Base-by-base conservation (phyloP, 2,797 vertebrate species). In the Anas acuta region DNA sequence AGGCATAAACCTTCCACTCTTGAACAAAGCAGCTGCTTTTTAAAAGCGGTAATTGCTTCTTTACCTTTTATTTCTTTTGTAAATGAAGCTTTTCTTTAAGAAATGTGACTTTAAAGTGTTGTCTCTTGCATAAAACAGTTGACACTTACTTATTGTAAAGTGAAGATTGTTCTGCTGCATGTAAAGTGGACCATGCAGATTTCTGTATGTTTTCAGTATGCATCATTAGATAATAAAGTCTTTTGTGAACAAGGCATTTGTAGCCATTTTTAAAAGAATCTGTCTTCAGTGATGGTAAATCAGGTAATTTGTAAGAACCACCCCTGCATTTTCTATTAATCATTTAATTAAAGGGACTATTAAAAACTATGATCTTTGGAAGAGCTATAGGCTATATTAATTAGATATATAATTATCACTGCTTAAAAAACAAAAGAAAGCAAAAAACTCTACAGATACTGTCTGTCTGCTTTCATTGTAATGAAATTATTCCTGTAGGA, bases 21-120 rank as follows among this genome's bases (percentile, higher is more conserved):
- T 99, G 98, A 98, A 98, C 98, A 98, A 98, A 99, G 98, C 98
- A 98, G 98, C 98, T 99, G 98, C 98, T 99, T 99, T 98, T 98
- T 99, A 98, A 98, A 98, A 99, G 98, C 98, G 98, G 98, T 99
- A 99, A 99, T 99, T 99, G 98, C 98, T 98, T 99, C 98, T 98
- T 99, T 99, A 99, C 98, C 98, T 98, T 98, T 98, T 98, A 98
- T 98, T 98, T 98, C 98, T 98, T 98, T 98, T 98, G 98, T 98
- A 98, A 98, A 98, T 98, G 97, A 98, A 98, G 95, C 97, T 98
- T 98, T 98, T 98, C 98, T 98, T 98, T 98, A 98, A 98, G 97
- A 98, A 97, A 96, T 98, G 97, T 98, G 98, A 98, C 97, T 97
- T 98, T 98, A 98, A 98, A 97, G 97, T 97, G 98, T 98, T 98